Percentiles rank a stretch among this genome's conserved stretches.
Conservation (phyloP, 2,797 vertebrate genomes). For the Vultur gryphus region DNA sequence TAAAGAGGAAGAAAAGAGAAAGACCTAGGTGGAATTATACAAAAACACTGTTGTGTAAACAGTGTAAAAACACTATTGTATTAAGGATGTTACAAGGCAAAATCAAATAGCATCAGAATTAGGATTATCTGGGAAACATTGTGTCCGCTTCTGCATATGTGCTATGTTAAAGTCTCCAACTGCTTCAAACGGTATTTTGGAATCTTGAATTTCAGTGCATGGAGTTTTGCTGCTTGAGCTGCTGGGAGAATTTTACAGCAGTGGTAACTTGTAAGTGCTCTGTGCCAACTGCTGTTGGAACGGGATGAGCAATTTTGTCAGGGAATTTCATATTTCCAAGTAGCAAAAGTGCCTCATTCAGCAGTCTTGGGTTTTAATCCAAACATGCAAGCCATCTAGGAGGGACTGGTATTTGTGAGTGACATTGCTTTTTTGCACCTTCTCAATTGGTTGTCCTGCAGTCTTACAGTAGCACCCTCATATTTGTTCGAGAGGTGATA, state of each 20-base stretch:
- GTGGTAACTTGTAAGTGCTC: not conserved
- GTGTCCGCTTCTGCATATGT: not conserved
- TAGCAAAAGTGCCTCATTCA: not conserved
- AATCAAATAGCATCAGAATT: not conserved
- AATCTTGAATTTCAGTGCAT: not conserved
- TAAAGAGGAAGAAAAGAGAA: not conserved
- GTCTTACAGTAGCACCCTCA: not conserved
- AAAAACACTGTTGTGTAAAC: not conserved
- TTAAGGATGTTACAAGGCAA: not conserved
- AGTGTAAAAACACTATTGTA: not conserved
- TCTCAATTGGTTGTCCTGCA: not conserved
- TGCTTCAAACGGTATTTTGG: not conserved
- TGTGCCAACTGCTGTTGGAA: fast-evolving
- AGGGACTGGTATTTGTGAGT: not conserved
- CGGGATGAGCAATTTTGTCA: not conserved
- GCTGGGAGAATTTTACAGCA: not conserved
- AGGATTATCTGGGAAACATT: not conserved
- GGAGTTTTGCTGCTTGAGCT: not conserved
- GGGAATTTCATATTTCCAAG: not conserved
- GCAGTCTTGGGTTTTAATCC: not conserved
- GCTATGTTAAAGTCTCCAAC: not conserved
- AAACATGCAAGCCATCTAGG: not conserved
- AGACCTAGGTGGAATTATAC: not conserved
- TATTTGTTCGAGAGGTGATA: not conserved
- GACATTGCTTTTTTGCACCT: not conserved